Percentiles rank a stretch among this genome's conserved stretches.
Evolutionary conservation across 1,140 invertebrate species (phyloP).

Genomic region (Megalopta genalis): DNA sequence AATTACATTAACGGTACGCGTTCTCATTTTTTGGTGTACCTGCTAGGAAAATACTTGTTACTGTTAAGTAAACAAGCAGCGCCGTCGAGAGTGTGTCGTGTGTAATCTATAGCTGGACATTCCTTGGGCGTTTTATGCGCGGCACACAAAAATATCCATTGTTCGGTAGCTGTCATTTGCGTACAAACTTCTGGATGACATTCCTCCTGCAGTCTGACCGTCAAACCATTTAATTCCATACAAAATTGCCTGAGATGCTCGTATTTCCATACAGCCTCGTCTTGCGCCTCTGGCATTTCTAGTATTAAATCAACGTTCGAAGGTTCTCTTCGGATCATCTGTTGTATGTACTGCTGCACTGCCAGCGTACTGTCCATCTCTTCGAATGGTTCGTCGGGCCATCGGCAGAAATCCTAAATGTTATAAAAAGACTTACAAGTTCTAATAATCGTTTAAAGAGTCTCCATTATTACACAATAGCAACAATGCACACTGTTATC

Average conservation of each 20-base stretch:
- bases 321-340: constrained; percentile 96
- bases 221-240: constrained; percentile 98
- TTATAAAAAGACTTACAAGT: neutral
- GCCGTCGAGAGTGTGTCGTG: constrained; percentile 98
- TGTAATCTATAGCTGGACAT: constrained; percentile 99
- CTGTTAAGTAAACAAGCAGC: constrained; percentile 99
- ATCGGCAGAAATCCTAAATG: constrained; percentile 95
- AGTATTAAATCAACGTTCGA: constrained; percentile 96
- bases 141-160: constrained; percentile 99
- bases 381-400: constrained; percentile 99
- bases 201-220: constrained; percentile 95
- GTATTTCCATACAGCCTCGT: constrained; percentile 99
- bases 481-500: neutral
- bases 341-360: constrained; percentile 99
- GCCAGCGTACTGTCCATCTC: constrained; percentile 99
- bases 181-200: constrained; percentile 98
- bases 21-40: constrained; percentile 81
- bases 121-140: constrained; percentile 99
- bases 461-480: neutral
- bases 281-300: constrained; percentile 97
- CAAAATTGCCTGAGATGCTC: constrained; percentile 99
- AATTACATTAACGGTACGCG: neutral
- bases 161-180: constrained; percentile 99
- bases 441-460: neutral
- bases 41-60: constrained; percentile 99